Evolutionary conservation across 92 coral and sea anemone species (phyloP).

Genomic region (Actinostola sp.): DNA sequence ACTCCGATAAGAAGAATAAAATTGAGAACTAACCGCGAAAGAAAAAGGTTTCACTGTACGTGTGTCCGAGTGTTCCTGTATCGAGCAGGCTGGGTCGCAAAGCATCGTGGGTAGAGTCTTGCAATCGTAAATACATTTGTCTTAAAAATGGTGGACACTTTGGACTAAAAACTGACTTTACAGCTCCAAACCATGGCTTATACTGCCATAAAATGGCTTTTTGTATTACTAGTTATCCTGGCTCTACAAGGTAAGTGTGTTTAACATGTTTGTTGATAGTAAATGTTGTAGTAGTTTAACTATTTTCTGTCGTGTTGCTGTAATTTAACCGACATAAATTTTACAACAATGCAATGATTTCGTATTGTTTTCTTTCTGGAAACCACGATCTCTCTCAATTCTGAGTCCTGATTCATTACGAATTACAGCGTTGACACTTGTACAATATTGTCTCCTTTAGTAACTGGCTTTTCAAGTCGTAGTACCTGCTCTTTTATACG

Average conservation of each 20-base stretch:
- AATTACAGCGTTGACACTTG: no score
- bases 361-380: background rate
- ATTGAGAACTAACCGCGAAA: no score
- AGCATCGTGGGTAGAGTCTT: constrained; percentile 23
- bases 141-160: constrained; percentile 21
- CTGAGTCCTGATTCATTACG: no score
- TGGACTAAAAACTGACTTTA: background rate
- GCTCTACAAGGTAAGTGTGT: constrained; percentile 21
- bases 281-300: background rate
- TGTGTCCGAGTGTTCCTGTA: constrained; percentile 13
- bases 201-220: constrained; percentile 26
- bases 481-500: background rate
- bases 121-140: constrained; percentile 28
- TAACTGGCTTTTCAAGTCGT: no score
- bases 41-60: constrained; percentile 16
- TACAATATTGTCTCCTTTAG: no score
- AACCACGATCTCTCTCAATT: no score
- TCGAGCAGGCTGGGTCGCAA: constrained; percentile 18
- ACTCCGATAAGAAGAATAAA: no score
- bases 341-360: background rate
- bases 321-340: background rate
- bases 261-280: background rate
- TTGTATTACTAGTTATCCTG: constrained; percentile 16
- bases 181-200: constrained; percentile 24
- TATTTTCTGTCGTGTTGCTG: background rate